Evolutionary conservation across 2,113 vertebrate genomes (phyloP), one percentile per base, ranked within the genome.

Genomic region (Tympanuchus pallidicinctus): DNA sequence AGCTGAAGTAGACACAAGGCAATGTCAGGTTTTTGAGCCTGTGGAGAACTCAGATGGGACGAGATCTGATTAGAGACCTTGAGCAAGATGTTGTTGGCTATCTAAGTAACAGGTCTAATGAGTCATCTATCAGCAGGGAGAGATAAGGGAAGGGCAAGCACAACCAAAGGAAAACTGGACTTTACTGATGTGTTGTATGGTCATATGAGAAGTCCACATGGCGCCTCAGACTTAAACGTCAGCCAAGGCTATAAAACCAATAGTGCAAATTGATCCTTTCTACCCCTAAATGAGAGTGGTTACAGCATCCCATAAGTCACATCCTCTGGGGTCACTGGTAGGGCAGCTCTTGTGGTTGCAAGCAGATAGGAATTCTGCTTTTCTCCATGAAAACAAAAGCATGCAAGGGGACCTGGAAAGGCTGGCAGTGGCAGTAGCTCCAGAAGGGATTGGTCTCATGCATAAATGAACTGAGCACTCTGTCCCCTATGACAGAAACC

Each of bases 11-110:
- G 89, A 60, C 25, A 40, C 47, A 47, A 47, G 63, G 38, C 50
- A 84, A 72, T 61, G 74, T 70, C 85, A 80, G 54, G 16, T 54
- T 91, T 89, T 84, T 86, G 74, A 93, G 64, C 61, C 14, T 16
- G 54, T 3, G 40, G 77, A 52, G 84, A 81, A 63, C 81, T 81
- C 77, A 73, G 66, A 86, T 6, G n/a, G 82, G 71, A 92, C 78
- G 42, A 88, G 69, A 74, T 86, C 60, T 50, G 83, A 77, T 81
- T 50, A 88, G 69, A 59, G 45, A 92, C 66, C 28, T 64, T 21
- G 70, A 70, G 70, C 1, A 1, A 47, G 74, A 85, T 28, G 30
- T 56, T 87, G 54, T 1, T 75, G 66, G 34, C 71, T 82, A 43
- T 45, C 43, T 72, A 43, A 52, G 40, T 65, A 70, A 8, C 36